Conservation (phyloP, 2,113 vertebrate genomes). For the Epinephelus lanceolatus region DNA sequence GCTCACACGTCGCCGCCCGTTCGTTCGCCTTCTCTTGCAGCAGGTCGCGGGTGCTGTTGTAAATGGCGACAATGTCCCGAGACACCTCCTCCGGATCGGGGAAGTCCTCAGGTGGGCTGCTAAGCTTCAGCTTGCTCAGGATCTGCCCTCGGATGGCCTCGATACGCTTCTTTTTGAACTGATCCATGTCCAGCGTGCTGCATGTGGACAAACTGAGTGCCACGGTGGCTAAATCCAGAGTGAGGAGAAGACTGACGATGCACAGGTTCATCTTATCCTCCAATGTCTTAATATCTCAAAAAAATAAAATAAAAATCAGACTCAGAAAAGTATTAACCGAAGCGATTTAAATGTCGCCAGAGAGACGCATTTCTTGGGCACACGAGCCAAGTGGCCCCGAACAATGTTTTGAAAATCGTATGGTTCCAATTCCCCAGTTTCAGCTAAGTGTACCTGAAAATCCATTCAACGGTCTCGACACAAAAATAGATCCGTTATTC, state of each 20-base stretch:
- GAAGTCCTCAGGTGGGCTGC: slow-evolving; percentile 89
- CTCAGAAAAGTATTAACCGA: slow-evolving; percentile 25
- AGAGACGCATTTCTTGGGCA: slow-evolving; percentile 28
- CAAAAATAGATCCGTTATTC: slow-evolving; percentile 49
- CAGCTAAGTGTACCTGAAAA: slow-evolving; percentile 53
- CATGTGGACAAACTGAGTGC: slow-evolving; percentile 95
- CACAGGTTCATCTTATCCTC: slow-evolving; percentile 91
- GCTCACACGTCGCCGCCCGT: slow-evolving; percentile 92
- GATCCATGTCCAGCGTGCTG: slow-evolving; percentile 96
- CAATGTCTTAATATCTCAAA: not conserved
- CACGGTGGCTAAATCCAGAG: slow-evolving; percentile 91
- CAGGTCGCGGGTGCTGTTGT: slow-evolving; percentile 98
- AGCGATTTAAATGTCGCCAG: slow-evolving; percentile 26
- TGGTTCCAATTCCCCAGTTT: slow-evolving; percentile 19
- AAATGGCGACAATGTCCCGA: slow-evolving; percentile 95
- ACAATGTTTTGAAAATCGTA: not conserved
- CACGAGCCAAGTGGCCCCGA: not conserved
- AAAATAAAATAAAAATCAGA: slow-evolving; percentile 9
- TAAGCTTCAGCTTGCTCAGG: slow-evolving; percentile 96
- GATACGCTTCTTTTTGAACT: slow-evolving; percentile 97
- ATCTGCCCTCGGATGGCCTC: slow-evolving; percentile 97
- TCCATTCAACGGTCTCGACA: slow-evolving; percentile 59
- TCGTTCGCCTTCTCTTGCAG: slow-evolving; percentile 95
- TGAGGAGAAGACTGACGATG: slow-evolving; percentile 89
- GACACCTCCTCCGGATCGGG: slow-evolving; percentile 94